These are phyloP conservation scores for Cordylochernes scorpioides DNA, from an alignment of 2,888 invertebrate genomes.

Conservation along the genomic window DNA sequence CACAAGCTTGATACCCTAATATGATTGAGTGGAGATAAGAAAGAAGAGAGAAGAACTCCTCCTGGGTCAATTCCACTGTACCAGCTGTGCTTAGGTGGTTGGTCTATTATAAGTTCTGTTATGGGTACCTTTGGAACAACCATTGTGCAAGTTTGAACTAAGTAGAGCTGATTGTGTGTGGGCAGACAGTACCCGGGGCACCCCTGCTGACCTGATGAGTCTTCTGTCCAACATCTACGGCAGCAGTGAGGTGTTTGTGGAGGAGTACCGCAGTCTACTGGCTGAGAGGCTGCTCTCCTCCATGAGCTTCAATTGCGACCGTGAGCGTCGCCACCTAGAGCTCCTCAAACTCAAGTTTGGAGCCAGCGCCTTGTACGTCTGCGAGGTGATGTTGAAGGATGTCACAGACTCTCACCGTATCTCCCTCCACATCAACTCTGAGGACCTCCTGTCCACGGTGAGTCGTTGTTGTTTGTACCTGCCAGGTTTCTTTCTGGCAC, in stretches of 20 bases:
- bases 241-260: slow-evolving; percentile 88
- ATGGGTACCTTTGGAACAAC: too few relatives aligned
- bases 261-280: slow-evolving; percentile 76
- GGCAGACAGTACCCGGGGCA: too few relatives aligned
- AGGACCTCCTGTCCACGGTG: too few relatives aligned
- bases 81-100: too few relatives aligned
- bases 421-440: slow-evolving; percentile 34
- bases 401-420: slow-evolving; percentile 82
- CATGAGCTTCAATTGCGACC: slow-evolving; percentile 57
- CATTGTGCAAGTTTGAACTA: background rate
- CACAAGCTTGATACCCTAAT: too few relatives aligned
- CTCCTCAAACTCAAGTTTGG: slow-evolving; percentile 75
- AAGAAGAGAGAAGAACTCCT: too few relatives aligned
- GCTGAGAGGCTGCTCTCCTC: slow-evolving; percentile 65
- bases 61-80: too few relatives aligned
- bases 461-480: too few relatives aligned
- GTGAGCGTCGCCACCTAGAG: slow-evolving; percentile 74
- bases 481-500: too few relatives aligned
- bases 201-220: slow-evolving; percentile 86
- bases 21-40: too few relatives aligned
- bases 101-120: too few relatives aligned
- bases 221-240: slow-evolving; percentile 96
- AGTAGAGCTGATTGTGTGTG: background rate
- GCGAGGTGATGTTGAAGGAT: slow-evolving; percentile 96
- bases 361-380: slow-evolving; percentile 78